phyloP scores from a whole-genome alignment of 2,113 vertebrate species.

The Lophochroa leadbeateri region DNA sequence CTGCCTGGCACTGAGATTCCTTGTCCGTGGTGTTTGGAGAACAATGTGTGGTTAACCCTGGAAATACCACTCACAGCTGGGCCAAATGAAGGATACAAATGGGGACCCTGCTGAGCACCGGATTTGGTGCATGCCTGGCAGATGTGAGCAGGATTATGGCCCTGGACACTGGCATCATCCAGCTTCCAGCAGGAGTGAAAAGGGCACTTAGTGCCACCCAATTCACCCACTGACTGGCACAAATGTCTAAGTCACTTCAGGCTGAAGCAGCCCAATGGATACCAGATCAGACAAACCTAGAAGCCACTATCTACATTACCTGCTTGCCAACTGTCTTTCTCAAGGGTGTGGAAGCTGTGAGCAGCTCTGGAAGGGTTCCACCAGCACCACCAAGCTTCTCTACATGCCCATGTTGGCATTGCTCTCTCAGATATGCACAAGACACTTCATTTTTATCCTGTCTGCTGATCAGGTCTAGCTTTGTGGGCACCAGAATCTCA shows the following conservation, averaged over 20 bases:
- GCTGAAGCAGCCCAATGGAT: not conserved
- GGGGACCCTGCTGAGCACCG: not conserved
- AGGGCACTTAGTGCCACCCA: not conserved
- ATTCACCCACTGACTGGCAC: not conserved
- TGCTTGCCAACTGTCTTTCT: not conserved
- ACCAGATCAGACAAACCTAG: not conserved
- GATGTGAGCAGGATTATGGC: not conserved
- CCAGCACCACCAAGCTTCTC: not conserved
- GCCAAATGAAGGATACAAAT: not conserved
- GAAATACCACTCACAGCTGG: not conserved
- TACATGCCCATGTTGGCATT: not conserved
- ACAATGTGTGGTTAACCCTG: not conserved
- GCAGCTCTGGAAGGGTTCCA: not conserved
- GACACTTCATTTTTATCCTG: not conserved
- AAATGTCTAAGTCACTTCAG: not conserved
- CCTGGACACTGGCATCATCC: not conserved
- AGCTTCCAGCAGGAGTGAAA: not conserved
- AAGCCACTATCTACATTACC: too few relatives aligned
- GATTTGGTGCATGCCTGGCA: fast-evolving
- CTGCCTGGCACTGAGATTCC: not conserved
- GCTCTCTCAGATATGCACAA: not conserved
- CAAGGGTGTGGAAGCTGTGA: fast-evolving
- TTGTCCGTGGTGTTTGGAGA: fast-evolving
- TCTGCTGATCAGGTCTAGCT: not conserved
- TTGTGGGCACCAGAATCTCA: not conserved